Conservation (phyloP, 2,888 invertebrate genomes). For the Trichopria drosophilae region DNA sequence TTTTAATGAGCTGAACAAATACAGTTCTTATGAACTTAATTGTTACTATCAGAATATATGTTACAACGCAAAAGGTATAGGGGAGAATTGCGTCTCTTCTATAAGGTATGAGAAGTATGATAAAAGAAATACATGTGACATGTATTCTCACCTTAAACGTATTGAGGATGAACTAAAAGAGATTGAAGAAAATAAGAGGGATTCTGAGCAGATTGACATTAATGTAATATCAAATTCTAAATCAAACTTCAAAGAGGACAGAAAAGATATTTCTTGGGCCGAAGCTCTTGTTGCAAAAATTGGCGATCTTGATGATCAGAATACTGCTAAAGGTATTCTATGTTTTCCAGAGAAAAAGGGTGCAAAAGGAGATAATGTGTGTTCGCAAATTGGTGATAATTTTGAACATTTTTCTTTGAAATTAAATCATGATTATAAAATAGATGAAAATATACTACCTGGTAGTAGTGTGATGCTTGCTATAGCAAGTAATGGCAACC, state of each 20-base stretch:
- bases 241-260: no score
- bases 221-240: no score
- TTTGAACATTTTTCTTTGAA: slow-evolving; percentile 21
- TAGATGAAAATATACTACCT: slow-evolving; percentile 16
- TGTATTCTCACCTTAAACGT: slow-evolving; percentile 19
- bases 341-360: slow-evolving; percentile 17
- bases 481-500: slow-evolving; percentile 22
- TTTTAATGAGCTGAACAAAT: slow-evolving; percentile 22
- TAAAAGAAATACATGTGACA: slow-evolving; percentile 21
- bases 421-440: slow-evolving; percentile 20
- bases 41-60: slow-evolving; percentile 23
- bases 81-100: slow-evolving; percentile 22
- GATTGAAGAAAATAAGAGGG: no score
- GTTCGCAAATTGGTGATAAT: slow-evolving; percentile 19
- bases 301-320: slow-evolving; percentile 20
- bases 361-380: slow-evolving; percentile 20
- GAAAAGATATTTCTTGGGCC: slow-evolving; percentile 21
- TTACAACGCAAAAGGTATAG: slow-evolving; percentile 19
- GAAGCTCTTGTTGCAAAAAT: slow-evolving; percentile 26
- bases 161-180: no score
- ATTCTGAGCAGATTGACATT: no score
- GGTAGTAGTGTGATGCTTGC: slow-evolving; percentile 24
- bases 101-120: slow-evolving; percentile 21
- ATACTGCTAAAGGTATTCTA: slow-evolving; percentile 21
- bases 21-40: slow-evolving; percentile 22